Evolutionary conservation across 2,113 vertebrate genomes (phyloP), one percentile per base, ranked within the genome.

Genomic region (Lepus europaeus): DNA sequence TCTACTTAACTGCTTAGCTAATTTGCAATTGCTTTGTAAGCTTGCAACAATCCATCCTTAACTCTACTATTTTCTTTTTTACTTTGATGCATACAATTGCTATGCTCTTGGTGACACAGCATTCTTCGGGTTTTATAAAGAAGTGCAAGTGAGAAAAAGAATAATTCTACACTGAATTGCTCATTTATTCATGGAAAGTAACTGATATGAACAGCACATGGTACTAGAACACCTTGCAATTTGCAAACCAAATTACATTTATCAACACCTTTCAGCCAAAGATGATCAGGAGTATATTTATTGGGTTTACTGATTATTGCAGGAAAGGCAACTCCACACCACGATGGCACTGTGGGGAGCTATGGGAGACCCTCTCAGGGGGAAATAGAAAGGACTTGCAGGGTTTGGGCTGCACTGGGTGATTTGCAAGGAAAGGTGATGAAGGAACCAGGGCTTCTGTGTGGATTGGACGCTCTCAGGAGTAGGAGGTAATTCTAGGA

Each of bases 161-260:
- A n/a, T 25, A 59, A 59, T 91, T 79, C 61, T 61, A 23, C 12
- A 33, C 0, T 45, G 77, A 70, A 45, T 17, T 29, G 22, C 70
- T 94, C 31, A 80, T 39, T 86, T 84, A 78, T 49, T 84, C 77
- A 77, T 6, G 73, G 72, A 56, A 84, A 87, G 33, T 49, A 82
- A 78, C 12, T 4, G 14, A 12, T 74, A 27, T 77, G 81, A 92
- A 56, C 27, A 80, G 45, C 49, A 59, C 36, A 45, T 31, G 39
- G n/a, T 29, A 14, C 69, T 74, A 11, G 53, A 70, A 45, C 76
- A 76, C 31, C 53, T 25, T 53, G 59, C 64, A 9, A 31, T 53
- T 96, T 93, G 93, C 85, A 76, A 73, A 89, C 1, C 7, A 79
- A 83, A 64, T 87, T 49, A 31, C 56, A 56, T 5, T 39, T 51